A percentile compares a stretch with the other conserved stretches of the same genome.
phyloP scores from a whole-genome alignment of 2,888 invertebrate genomes.

The Hirtodrosophila alboralis region DNA sequence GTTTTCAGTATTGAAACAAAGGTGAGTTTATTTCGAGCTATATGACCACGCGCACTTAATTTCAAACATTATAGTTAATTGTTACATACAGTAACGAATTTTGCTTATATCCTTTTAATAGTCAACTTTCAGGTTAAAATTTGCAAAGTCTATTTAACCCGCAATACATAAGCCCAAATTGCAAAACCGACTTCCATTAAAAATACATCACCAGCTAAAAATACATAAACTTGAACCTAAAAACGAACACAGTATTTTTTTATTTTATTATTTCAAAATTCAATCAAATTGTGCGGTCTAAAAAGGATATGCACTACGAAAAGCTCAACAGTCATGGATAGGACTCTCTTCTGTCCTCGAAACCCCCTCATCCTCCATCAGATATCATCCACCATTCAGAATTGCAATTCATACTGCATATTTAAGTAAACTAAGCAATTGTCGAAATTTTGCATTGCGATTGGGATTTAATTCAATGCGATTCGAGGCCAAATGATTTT shows the following conservation, averaged over 20 bases:
- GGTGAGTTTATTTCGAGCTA: no score
- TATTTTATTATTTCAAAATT: neutral
- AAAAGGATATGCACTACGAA: slow-evolving; percentile 2
- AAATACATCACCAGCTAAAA: neutral
- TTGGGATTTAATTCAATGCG: neutral
- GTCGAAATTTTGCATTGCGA: slow-evolving; percentile 20
- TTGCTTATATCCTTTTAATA: no score
- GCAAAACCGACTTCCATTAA: no score
- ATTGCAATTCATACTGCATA: slow-evolving; percentile 8
- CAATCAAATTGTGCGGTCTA: neutral
- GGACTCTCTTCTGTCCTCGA: no score
- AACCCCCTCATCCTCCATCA: neutral
- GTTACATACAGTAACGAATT: no score
- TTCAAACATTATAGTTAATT: no score
- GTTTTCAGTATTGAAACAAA: no score
- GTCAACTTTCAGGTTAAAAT: no score
- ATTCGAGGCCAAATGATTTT: slow-evolving; percentile 7
- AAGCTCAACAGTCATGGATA: neutral
- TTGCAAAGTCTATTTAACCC: no score
- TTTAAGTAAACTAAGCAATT: slow-evolving; percentile 31
- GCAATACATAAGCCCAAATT: no score
- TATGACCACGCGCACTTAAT: no score
- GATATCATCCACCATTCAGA: neutral
- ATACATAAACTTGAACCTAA: neutral
- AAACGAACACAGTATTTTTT: neutral